Conservation (phyloP, 2,888 invertebrate species). For the Scaptomyza reducta region DNA sequence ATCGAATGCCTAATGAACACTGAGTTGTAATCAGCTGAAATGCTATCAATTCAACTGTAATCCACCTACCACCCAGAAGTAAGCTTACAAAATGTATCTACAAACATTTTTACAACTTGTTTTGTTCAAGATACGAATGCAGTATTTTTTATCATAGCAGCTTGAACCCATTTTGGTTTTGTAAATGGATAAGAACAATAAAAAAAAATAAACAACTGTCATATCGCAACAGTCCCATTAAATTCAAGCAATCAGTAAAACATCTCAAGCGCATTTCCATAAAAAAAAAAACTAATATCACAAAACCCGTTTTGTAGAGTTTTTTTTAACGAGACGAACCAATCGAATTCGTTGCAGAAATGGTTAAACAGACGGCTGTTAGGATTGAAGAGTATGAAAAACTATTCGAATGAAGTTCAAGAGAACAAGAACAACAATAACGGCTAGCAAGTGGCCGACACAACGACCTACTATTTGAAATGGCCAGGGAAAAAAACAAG, state of each 20-base stretch:
- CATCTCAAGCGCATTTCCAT: conserved; percentile 25
- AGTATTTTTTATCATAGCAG: conserved; percentile 5
- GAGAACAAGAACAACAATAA: conserved; percentile 13
- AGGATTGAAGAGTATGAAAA: conserved; percentile 10
- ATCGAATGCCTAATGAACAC: conserved; percentile 49
- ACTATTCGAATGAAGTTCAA: conserved; percentile 34
- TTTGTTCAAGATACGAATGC: background rate
- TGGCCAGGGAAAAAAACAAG: conserved; percentile 21
- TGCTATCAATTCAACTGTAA: conserved; percentile 39
- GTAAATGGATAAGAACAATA: conserved; percentile 29
- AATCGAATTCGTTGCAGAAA: conserved; percentile 40
- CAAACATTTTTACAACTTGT: background rate
- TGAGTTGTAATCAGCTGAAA: conserved; percentile 54
- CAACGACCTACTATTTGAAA: conserved; percentile 47
- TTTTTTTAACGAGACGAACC: conserved; percentile 14
- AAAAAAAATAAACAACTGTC: conserved; percentile 16
- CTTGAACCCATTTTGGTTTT: conserved; percentile 14
- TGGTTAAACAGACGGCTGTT: conserved; percentile 4
- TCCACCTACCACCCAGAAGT: conserved; percentile 57
- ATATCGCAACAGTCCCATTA: conserved; percentile 25
- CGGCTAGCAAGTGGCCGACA: conserved; percentile 24
- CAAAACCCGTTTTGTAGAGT: conserved; percentile 43
- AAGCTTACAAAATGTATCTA: background rate
- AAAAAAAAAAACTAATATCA: conserved; percentile 8
- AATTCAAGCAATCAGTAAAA: conserved; percentile 20